Base-by-base conservation (phyloP, 2,797 vertebrate genomes). In the Microcaecilia unicolor region DNA sequence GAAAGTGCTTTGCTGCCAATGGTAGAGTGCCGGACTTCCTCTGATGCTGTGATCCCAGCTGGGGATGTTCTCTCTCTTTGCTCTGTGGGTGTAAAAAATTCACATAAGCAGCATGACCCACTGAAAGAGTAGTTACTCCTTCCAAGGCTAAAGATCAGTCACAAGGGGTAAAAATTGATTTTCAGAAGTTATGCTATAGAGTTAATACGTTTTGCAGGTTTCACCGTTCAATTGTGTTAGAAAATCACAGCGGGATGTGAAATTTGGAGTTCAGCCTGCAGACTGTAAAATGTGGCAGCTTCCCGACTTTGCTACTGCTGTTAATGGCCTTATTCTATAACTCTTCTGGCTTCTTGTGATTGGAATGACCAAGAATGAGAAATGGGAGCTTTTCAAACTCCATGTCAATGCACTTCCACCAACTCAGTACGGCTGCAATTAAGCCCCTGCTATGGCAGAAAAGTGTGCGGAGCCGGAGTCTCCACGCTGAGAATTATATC, bases 1-100 rank as follows among this genome's bases (percentile, higher is more conserved):
- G 79, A 55, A 13, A 67, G 74, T 11, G 69, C 70, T 55, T 78
- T 88, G 76, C 84, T 70, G 59, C 86, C 83, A 33, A 72, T 56
- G 29, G 81, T 72, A 22, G 87, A 77, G 41, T 76, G 61, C 35
- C 37, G 71, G 52, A 67, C 49, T 25, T 68, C 70, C 21, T 76
- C 67, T 2, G 66, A 66, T 49, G 58, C 41, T 18, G 39, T 51
- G 34, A 55, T 76, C 58, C 46, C 48, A 3, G 53, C 53, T 0
- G 70, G 74, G 1, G 67, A 34, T 1, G 48, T 48, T 46, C 81
- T 80, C 40, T 85, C 84, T 61, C 73, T 71, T 64, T 56, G 58
- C 58, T 85, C 88, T 91, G 66, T 3, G 28, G 20, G 19, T 27
- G 9, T 31, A 47, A 18, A 58, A 17, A 28, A 34, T 4, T 54